phyloP scores from a whole-genome alignment of 2,113 vertebrate genomes.

The Zosterops lateralis region DNA sequence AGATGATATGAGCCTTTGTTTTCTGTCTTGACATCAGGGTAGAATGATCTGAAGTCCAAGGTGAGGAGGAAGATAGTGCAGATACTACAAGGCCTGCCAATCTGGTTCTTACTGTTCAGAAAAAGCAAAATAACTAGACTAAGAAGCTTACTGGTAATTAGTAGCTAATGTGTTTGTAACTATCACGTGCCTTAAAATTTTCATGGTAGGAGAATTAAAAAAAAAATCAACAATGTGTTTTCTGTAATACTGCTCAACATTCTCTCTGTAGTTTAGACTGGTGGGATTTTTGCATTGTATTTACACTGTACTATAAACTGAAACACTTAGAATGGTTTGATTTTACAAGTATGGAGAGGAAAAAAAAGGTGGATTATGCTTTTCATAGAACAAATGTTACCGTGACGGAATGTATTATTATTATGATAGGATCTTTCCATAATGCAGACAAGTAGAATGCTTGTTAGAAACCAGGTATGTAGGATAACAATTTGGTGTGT shows the following conservation, averaged over 20 bases:
- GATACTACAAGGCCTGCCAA: conserved; percentile 65
- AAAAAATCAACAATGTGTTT: conserved; percentile 79
- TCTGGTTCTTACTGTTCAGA: conserved; percentile 73
- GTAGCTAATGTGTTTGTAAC: conserved; percentile 94
- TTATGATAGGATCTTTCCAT: conserved; percentile 84
- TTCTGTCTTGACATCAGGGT: conserved; percentile 27
- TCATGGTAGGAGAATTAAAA: conserved; percentile 83
- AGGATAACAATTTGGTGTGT: conserved; percentile 94
- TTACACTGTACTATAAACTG: conserved; percentile 89
- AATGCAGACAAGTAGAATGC: conserved; percentile 88
- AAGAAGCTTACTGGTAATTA: conserved; percentile 78
- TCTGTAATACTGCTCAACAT: conserved; percentile 77
- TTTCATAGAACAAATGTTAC: conserved; percentile 83
- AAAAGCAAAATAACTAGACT: conserved; percentile 74
- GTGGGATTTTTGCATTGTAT: conserved; percentile 87
- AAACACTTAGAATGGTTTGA: conserved; percentile 76
- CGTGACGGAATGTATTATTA: conserved; percentile 90
- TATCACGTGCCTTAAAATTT: conserved; percentile 97
- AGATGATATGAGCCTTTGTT: neutral
- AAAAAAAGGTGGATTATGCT: conserved; percentile 76
- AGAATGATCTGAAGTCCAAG: neutral
- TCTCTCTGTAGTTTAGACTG: conserved; percentile 82
- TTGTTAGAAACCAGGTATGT: conserved; percentile 92
- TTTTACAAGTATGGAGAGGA: conserved; percentile 70
- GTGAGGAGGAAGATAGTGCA: conserved; percentile 1